These are phyloP conservation scores for Calypte anna DNA, from an alignment of 2,113 vertebrate species.

Conservation along the genomic window DNA sequence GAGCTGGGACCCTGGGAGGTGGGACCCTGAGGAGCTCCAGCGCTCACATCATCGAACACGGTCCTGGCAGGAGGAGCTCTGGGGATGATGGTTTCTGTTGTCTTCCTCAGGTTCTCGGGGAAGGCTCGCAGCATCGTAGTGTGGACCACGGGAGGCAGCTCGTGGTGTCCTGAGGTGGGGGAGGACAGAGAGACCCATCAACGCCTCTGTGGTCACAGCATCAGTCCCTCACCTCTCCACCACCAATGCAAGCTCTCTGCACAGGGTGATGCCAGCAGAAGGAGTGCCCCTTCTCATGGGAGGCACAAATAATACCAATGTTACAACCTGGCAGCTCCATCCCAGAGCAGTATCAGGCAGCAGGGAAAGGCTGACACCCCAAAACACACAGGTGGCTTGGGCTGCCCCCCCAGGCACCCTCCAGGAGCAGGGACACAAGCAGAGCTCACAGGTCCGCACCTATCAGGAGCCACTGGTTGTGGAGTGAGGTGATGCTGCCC, in stretches of 20 bases:
- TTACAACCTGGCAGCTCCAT: not conserved
- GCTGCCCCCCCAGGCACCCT: fast-evolving
- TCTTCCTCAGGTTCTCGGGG: conserved; percentile 77
- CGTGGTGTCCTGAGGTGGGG: conserved; percentile 85
- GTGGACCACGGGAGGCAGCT: conserved; percentile 89
- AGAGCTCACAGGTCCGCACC: conserved; percentile 64
- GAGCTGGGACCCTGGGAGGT: not conserved
- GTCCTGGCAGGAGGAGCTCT: conserved; percentile 34
- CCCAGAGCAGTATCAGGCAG: not conserved
- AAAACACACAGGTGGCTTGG: fast-evolving
- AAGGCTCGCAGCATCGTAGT: conserved; percentile 92
- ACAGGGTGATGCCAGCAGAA: not conserved
- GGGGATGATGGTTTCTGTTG: conserved; percentile 77
- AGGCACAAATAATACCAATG: not conserved
- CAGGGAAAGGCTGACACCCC: too few species aligned
- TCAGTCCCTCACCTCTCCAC: not conserved
- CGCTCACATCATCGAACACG: conserved; percentile 70
- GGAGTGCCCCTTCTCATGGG: fast-evolving
- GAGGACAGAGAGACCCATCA: not conserved
- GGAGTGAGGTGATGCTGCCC: conserved; percentile 81
- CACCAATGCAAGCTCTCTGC: fast-evolving
- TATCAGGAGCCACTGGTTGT: conserved; percentile 94
- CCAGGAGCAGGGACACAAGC: fast-evolving
- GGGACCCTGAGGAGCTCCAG: fast-evolving
- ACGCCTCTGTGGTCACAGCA: not conserved